These are phyloP conservation scores for Lissonota sp. DNA, from an alignment of 2,888 invertebrate species.

Conservation along the genomic window DNA sequence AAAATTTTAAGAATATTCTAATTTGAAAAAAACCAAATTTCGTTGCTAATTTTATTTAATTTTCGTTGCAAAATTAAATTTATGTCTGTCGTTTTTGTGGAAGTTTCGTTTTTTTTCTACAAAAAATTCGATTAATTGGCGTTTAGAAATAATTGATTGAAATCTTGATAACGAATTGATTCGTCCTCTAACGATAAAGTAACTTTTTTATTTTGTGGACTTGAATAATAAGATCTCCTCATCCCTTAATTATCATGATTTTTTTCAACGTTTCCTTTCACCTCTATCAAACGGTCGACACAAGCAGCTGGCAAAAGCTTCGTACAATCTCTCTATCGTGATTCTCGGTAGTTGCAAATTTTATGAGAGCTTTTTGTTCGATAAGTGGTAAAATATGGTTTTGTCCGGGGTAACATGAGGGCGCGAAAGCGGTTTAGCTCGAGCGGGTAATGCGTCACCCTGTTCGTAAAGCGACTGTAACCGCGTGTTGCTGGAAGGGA, in stretches of 20 bases:
- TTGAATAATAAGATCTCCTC: conserved; percentile 24
- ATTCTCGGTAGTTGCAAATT: conserved; percentile 63
- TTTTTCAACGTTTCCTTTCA: conserved; percentile 6
- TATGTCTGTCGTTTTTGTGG: background rate
- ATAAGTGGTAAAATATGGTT: conserved; percentile 63
- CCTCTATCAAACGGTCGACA: conserved; percentile 51
- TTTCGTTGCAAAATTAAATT: background rate
- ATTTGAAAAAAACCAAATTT: no score
- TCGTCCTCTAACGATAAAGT: background rate
- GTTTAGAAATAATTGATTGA: no score
- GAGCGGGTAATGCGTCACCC: conserved; percentile 56
- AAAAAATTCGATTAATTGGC: no score
- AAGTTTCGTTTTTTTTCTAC: no score
- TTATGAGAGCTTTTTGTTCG: conserved; percentile 63
- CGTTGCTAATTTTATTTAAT: no score
- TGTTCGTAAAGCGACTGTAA: conserved; percentile 29
- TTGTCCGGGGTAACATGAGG: conserved; percentile 39
- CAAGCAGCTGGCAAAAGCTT: conserved; percentile 33
- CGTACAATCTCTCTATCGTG: conserved; percentile 14
- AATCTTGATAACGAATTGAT: no score
- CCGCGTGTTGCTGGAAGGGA: conserved; percentile 25
- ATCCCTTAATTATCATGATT: background rate
- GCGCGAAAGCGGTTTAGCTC: conserved; percentile 19
- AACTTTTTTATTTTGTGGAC: conserved; percentile 19
- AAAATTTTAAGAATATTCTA: no score